Evolutionary conservation across 2,797 vertebrate species (phyloP), one percentile per base, ranked within the genome.

Genomic region (Tangara arthus): DNA sequence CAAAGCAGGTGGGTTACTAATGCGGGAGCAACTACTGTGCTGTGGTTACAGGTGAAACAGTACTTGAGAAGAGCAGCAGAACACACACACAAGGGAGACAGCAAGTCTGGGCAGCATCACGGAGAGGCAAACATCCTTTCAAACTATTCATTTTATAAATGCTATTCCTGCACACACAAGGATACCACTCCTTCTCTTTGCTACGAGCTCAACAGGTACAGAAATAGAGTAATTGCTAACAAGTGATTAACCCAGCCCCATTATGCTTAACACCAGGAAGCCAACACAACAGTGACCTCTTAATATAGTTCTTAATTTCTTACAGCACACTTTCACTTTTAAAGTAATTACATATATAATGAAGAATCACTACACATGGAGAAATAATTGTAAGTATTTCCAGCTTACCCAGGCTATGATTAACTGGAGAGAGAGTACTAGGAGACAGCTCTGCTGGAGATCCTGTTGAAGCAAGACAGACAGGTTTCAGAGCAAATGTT

Each of bases 401-500:
- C 68, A 95, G 83, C 98, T 98, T 98, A 99, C 99, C 99, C 96
- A 99, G 97, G 97, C 98, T 97, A 89, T 99, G 99, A 97, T 98
- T 99, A 97, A 99, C 99, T 77, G 99, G 99, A 57, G 99, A 99
- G 41, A 99, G 98, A 77, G 98, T 98, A 95, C 98, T 98, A 49
- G 99, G 99, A 97, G 99, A 99, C 90, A 99, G 98, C 97, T 99
- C 99, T 91, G 99, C 99, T 90, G 99, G 99, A 97, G 99, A 99
- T 96, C 99, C 99, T 99, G 95, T 92, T 50, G 76, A 84, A 89
- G 66, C 82, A 97, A 95, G 22, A 95, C 28, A 87, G 83, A 87
- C 49, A 76, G 70, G 87, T 68, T 95, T 93, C 41, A 92, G 44
- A 61, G n/a, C 50, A 90, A 87, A 80, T 18, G 2, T 8, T 78